Conservation (phyloP, 2,888 invertebrate species). For the Xestia rhomboidea region DNA sequence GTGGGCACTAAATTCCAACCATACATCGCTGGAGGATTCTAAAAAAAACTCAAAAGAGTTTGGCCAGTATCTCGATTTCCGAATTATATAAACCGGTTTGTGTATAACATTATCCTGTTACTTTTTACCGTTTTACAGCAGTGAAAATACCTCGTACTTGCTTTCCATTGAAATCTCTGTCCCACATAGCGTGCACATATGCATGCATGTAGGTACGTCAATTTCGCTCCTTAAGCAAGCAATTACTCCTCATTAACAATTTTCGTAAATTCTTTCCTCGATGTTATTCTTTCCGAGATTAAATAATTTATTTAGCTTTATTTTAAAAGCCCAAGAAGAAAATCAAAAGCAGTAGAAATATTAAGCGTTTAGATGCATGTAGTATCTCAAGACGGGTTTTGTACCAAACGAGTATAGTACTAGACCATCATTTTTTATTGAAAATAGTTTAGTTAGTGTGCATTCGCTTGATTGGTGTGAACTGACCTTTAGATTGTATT, state of each 20-base stretch:
- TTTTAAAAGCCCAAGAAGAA: background rate
- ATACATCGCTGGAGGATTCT: conserved; percentile 42
- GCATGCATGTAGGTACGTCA: conserved; percentile 68
- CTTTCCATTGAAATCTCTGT: conserved; percentile 65
- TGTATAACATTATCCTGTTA: conserved; percentile 82
- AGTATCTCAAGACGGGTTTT: background rate
- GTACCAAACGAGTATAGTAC: background rate
- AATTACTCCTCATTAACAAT: conserved; percentile 55
- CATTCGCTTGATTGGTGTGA: background rate
- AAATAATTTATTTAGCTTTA: conserved; percentile 4
- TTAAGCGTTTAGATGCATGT: background rate
- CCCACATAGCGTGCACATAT: conserved; percentile 72
- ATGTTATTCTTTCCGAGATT: conserved; percentile 14
- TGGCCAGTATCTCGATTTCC: conserved; percentile 73
- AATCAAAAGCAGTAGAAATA: background rate
- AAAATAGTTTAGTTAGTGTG: background rate
- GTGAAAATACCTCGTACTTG: conserved; percentile 65
- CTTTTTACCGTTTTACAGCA: conserved; percentile 84
- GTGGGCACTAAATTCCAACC: conserved; percentile 49
- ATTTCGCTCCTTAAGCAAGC: conserved; percentile 53
- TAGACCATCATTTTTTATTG: background rate
- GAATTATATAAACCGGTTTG: conserved; percentile 82
- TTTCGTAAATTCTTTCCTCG: conserved; percentile 24
- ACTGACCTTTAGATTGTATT: background rate
- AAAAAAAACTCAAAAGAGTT: conserved; percentile 63